Evolutionary conservation across 2,888 invertebrate genomes (phyloP).

Genomic region (Mechanitis mazaeus): DNA sequence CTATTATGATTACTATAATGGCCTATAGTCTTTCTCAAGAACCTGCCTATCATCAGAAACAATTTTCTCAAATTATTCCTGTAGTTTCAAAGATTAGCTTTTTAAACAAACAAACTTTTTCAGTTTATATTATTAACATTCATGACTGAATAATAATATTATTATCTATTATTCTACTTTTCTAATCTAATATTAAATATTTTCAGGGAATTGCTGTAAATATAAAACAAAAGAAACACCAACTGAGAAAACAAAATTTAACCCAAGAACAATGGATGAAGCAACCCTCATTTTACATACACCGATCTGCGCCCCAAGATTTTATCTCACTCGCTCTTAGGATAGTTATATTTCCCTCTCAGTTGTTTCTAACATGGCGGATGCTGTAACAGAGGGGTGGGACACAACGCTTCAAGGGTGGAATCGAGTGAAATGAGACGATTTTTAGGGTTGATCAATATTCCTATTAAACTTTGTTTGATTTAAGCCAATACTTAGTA

Average conservation of each 20-base stretch:
- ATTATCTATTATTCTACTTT: background rate
- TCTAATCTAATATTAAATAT: background rate
- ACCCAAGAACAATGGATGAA: constrained; percentile 14
- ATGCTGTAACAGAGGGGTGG: constrained; percentile 52
- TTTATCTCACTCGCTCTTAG: constrained; percentile 16
- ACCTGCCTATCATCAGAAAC: too few relatives aligned
- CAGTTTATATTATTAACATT: too few relatives aligned
- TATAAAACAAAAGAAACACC: constrained; percentile 5
- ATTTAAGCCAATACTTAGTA: background rate
- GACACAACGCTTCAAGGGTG: constrained; percentile 53
- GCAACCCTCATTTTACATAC: constrained; percentile 52
- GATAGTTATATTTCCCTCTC: constrained; percentile 33
- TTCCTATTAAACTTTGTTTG: constrained; percentile 13
- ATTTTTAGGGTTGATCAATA: constrained; percentile 53
- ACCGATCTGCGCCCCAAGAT: constrained; percentile 46
- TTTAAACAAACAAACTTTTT: too few relatives aligned
- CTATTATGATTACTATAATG: too few relatives aligned
- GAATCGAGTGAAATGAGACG: constrained; percentile 53
- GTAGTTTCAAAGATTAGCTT: too few relatives aligned
- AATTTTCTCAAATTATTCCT: too few relatives aligned
- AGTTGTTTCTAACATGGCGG: constrained; percentile 58
- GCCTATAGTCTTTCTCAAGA: too few relatives aligned
- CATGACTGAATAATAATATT: too few relatives aligned
- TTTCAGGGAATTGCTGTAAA: background rate
- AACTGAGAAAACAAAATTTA: constrained; percentile 14